Evolutionary conservation across 35 echinoderm and acorn worm genomes (phyloP).

Genomic region (Anneissia japonica): DNA sequence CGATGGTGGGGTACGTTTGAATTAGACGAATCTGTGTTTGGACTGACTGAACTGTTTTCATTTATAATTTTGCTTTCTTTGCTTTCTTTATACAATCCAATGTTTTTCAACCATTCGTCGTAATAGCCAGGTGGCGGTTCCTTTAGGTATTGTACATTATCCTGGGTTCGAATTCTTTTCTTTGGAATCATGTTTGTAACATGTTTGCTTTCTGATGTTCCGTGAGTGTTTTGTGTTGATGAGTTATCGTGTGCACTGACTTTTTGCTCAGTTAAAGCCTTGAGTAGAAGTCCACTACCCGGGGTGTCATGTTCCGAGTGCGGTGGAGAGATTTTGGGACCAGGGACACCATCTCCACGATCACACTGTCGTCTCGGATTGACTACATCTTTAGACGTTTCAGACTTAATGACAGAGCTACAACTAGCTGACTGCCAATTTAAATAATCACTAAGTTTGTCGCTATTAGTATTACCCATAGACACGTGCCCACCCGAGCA

Average conservation of each 20-base stretch:
- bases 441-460: not conserved
- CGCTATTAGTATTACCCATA: no score
- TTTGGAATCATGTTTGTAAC: not conserved
- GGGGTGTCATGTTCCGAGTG: no score
- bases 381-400: not conserved
- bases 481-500: no score
- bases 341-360: not conserved
- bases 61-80: not conserved
- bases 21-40: not conserved
- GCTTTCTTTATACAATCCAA: not conserved
- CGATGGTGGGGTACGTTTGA: not conserved
- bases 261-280: not conserved
- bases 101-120: not conserved
- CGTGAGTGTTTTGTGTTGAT: no score
- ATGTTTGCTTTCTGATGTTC: not conserved
- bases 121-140: not conserved
- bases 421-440: not conserved
- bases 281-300: not conserved
- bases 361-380: not conserved
- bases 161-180: not conserved
- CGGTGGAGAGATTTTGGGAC: not conserved
- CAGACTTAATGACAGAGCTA: not conserved
- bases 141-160: not conserved
- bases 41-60: not conserved
- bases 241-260: not conserved